Evolutionary conservation across 2,113 vertebrate species (phyloP), one percentile per base, ranked within the genome.

Genomic region (Alces alces): DNA sequence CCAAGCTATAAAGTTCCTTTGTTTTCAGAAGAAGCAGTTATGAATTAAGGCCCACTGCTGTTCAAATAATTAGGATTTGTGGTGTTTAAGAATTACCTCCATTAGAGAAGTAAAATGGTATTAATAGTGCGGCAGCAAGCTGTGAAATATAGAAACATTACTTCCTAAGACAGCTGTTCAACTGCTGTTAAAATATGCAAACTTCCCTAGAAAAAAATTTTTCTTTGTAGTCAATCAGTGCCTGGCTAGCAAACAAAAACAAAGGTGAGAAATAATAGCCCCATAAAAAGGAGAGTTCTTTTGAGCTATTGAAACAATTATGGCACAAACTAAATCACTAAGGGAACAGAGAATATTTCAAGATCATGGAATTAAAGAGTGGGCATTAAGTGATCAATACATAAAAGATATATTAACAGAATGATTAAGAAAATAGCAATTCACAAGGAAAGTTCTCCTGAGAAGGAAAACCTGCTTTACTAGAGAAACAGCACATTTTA

Each of bases 41-140:
- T 97, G 98, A 98, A 98, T 97, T 98, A 98, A 98, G 96, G 97
- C 91, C 88, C 39, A 97, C 97, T 97, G 98, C 96, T 98, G 96
- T 93, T 98, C 90, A 84, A 96, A 98, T 98, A 98, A 98, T 98
- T 98, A 97, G 97, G 96, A 98, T 97, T 97, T 97, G 97, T 98
- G 90, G 97, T 98, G 97, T 98, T 98, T 98, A 98, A 98, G 96
- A 98, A 98, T 98, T 98, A 98, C 73, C 66, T 98, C 97, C 97
- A 97, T 98, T 98, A 98, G 87, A 97, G 90, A 98, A 98, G 93
- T 97, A 97, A 97, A 98, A 95, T 96, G 93, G 89, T 97, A 97
- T 98, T 97, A 97, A 93, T 92, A 96, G 88, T 73, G 66, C 0
- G 15, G 57, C 52, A 58, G 52, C 97, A 97, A 96, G 96, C 97